Conservation (phyloP, 2,113 vertebrate genomes). For the Neodontobutis hainanensis region DNA sequence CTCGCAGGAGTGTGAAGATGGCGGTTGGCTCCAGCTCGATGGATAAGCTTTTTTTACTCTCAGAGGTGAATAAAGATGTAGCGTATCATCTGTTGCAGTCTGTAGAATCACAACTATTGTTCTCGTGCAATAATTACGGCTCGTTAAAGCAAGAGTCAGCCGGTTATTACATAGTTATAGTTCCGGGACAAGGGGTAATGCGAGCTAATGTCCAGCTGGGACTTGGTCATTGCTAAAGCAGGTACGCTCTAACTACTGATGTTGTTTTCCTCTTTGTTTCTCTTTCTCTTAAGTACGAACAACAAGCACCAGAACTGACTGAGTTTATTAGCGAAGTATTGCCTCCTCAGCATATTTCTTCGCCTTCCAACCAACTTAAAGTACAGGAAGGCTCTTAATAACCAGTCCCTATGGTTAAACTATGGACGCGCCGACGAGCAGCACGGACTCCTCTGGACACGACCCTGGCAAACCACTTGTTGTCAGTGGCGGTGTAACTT, state of each 20-base stretch:
- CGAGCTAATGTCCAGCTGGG: conserved; percentile 86
- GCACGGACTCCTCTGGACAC: conserved; percentile 80
- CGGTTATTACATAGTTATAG: conserved; percentile 76
- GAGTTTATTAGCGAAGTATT: conserved; percentile 29
- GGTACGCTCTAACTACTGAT: conserved; percentile 73
- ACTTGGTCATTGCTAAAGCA: conserved; percentile 86
- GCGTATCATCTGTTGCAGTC: conserved; percentile 88
- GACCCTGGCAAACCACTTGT: conserved; percentile 84
- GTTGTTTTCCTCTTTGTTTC: conserved; percentile 60
- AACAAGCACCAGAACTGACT: conserved; percentile 37
- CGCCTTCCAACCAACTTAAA: conserved; percentile 70
- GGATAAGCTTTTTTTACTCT: conserved; percentile 89
- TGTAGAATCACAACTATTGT: conserved; percentile 87
- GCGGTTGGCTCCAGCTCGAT: conserved; percentile 89
- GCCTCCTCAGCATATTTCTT: conserved; percentile 64
- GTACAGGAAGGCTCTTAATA: conserved; percentile 82
- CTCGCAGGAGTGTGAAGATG: conserved; percentile 89
- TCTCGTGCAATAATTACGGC: conserved; percentile 81
- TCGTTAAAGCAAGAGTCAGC: conserved; percentile 80
- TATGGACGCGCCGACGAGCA: conserved; percentile 81
- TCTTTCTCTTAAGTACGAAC: conserved; percentile 37
- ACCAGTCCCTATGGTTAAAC: conserved; percentile 84
- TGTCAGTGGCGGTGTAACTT: conserved; percentile 80
- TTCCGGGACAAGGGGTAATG: conserved; percentile 82
- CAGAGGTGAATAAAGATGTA: conserved; percentile 94